phyloP scores from a whole-genome alignment of 2,888 invertebrate species.

The Serrognathus titanus region DNA sequence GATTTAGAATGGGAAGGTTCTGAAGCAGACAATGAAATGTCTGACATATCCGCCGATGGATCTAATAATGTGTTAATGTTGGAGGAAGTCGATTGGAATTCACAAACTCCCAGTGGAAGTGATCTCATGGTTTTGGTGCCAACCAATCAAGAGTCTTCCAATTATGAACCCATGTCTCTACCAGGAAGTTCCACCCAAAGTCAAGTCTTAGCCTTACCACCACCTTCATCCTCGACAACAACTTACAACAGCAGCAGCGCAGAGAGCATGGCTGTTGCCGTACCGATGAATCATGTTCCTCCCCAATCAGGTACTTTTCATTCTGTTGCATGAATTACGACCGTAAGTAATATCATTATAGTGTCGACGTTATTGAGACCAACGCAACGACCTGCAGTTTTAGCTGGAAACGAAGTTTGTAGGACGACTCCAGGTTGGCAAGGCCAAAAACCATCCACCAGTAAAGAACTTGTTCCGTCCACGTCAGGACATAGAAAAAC shows the following conservation, averaged over 20 bases:
- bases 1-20: conserved; percentile 75
- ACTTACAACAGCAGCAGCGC: conserved; percentile 14
- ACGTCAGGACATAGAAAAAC: conserved; percentile 36
- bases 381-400: conserved; percentile 33
- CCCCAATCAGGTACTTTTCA: conserved; percentile 15
- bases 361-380: no score
- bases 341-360: no score
- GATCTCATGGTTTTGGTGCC: conserved; percentile 26
- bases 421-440: conserved; percentile 10
- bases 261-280: conserved; percentile 32
- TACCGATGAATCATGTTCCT: conserved; percentile 19
- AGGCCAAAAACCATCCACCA: conserved; percentile 29
- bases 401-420: conserved; percentile 39
- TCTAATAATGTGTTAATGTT: conserved; percentile 46
- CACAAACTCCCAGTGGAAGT: conserved; percentile 20
- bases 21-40: conserved; percentile 57
- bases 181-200: conserved; percentile 17
- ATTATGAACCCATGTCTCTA: conserved; percentile 20
- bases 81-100: conserved; percentile 35
- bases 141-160: conserved; percentile 11
- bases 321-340: not conserved
- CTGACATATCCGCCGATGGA: conserved; percentile 45
- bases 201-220: conserved; percentile 26
- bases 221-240: conserved; percentile 32
- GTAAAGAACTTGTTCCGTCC: conserved; percentile 51